Percentiles rank a stretch among this genome's conserved stretches.
Evolutionary conservation across 2,797 vertebrate genomes (phyloP).

Genomic region (Poeciliopsis turneri): DNA sequence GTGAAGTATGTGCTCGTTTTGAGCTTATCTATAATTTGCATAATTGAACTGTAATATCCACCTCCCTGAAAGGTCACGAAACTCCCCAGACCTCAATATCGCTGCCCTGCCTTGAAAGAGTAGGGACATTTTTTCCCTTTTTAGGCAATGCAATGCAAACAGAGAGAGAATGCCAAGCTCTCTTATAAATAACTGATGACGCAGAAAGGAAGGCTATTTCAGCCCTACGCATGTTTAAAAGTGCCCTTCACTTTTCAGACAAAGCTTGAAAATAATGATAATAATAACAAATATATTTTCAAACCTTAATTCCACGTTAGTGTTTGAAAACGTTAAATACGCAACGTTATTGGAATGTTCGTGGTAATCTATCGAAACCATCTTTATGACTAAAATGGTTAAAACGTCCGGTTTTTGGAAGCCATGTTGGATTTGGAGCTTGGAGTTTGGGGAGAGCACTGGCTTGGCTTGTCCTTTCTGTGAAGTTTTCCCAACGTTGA

Average conservation of each 20-base stretch:
- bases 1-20: neutral
- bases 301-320: neutral
- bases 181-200: constrained; percentile 6
- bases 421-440: no score
- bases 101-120: neutral
- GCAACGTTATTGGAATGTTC: neutral
- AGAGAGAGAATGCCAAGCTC: constrained; percentile 23
- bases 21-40: neutral
- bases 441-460: no score
- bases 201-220: neutral
- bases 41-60: neutral
- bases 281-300: neutral
- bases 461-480: neutral
- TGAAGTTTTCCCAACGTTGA: neutral
- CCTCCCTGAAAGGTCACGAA: neutral
- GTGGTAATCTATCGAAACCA: neutral
- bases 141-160: constrained; percentile 22
- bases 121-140: neutral
- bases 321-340: neutral
- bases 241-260: neutral
- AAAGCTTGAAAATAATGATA: neutral
- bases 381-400: neutral
- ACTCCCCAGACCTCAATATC: neutral
- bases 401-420: neutral
- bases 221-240: neutral